Base-by-base conservation (phyloP, 2,888 invertebrate species). In the Incurvaria masculella region DNA sequence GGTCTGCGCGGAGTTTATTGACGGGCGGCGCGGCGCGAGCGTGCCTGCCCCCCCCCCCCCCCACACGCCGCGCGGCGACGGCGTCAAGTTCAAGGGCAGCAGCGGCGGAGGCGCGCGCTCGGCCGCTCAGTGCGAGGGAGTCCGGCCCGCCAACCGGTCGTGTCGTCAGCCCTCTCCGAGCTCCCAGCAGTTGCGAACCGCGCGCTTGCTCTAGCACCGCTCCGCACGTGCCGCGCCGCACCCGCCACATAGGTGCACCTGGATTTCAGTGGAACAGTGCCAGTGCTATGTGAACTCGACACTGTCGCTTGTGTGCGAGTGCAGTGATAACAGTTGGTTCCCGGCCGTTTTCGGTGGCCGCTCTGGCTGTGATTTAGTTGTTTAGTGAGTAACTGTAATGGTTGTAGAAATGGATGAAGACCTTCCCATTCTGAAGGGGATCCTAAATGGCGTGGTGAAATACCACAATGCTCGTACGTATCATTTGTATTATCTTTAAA, bases 401-500 rank as follows among this genome's bases (percentile, higher is more conserved):
- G 73, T 78, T 64, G 72, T 74, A 68, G 75, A 78, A 80, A 91
- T 92, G 91, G 88, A 86, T 69, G 91, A 93, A 83, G 91, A 93
- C 81, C 82, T 92, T 75, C 92, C 93, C 62, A 93, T 93, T 66
- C 84, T 93, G 56, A 93, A 93, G 76, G 91, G 91, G 67, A 93
- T 93, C 75, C 84, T 93, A 61, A 92, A 93, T 70, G 92, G 93
- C 68, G 91, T 89, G 67, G 90, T 91, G 71, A 88, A 91, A 76
- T 92, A 92, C 76, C 92, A 92, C 76, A 92, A 93, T 85, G 92
- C 92, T 83, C 92, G 93, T 93, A 91, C 79, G 92, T 92, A 80
- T 79, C 63, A 58, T 60, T 48, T 51, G 52, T n/a, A n/a, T n/a
- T n/a, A n/a, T n/a, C n/a, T n/a, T n/a, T n/a, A n/a, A n/a, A n/a